Conservation (phyloP, 1,140 invertebrate genomes). For the Anastatus disparis region DNA sequence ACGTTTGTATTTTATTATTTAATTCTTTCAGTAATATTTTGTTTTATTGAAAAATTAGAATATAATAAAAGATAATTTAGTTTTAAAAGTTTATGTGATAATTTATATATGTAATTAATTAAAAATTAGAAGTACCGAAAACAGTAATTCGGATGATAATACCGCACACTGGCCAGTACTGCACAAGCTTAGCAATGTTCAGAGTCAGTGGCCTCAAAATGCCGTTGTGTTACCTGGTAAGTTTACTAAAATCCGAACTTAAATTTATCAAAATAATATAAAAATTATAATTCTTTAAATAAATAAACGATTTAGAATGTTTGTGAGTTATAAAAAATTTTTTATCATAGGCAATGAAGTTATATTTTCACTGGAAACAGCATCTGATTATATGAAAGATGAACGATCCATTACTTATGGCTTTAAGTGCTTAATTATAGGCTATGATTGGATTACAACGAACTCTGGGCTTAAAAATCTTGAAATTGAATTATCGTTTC, state of each 20-base stretch:
- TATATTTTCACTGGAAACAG: slow-evolving; percentile 93
- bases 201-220: slow-evolving; percentile 86
- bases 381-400: slow-evolving; percentile 94
- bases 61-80: slow-evolving; percentile 9
- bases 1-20: too few species aligned
- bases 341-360: slow-evolving; percentile 83
- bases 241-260: slow-evolving; percentile 15
- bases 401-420: slow-evolving; percentile 87
- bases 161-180: slow-evolving; percentile 76
- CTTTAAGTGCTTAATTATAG: slow-evolving; percentile 91
- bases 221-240: slow-evolving; percentile 86
- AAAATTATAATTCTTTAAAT: background rate
- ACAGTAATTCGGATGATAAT: slow-evolving; percentile 49
- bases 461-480: slow-evolving; percentile 78
- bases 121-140: slow-evolving; percentile 34
- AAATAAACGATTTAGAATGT: background rate
- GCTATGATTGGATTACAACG: slow-evolving; percentile 84
- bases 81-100: background rate
- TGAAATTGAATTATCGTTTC: slow-evolving; percentile 90
- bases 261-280: too few species aligned
- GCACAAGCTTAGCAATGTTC: slow-evolving; percentile 74
- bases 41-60: too few species aligned
- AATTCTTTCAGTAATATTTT: too few species aligned
- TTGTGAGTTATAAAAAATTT: too few species aligned
- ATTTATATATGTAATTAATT: slow-evolving; percentile 18